Evolutionary conservation across 1,140 invertebrate genomes (phyloP), one percentile per base, ranked within the genome.

Genomic region (Trachymyrmex cornetzi): DNA sequence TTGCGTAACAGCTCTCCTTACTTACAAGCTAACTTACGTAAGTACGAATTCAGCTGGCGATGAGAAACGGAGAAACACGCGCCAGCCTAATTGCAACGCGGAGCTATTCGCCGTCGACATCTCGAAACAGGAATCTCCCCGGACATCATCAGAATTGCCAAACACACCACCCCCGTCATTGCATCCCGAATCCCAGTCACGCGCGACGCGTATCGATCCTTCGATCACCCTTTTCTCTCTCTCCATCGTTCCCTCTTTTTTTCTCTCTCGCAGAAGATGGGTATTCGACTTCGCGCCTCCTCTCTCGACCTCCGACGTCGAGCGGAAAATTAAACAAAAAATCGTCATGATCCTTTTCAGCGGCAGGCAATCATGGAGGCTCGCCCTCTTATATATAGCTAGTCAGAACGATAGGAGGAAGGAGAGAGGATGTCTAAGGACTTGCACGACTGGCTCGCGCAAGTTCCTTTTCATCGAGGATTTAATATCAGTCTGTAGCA

Each of bases 321-420:
- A 77, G 85, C 53, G 77, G 85, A 87, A 92, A 92, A 91, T 91
- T 91, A 92, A 92, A 92, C 85, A 91, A 92, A 91, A 91, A 92
- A 89, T 77, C 89, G 87, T 89, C 90, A 86, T 84, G 85, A 88
- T 87, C 80, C 91, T 80, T 89, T 89, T 90, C 88, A 88, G 82
- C 87, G 88, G 75, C 77, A 87, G 79, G 92, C 90, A 92, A 92
- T 92, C 92, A 92, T 77, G 88, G 57, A 82, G 87, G 86, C 87
- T 92, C 87, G 77, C 72, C 86, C 34, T 59, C 79, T 81, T 85
- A 88, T 67, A 87, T 91, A 92, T 90, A 91, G 88, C 87, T 53
- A 85, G 57, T 87, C 57, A 64, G 55, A 12, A 77, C 5, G 34
- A 9, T n/a, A 9, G 16, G 19, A 30, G 38, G n/a, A 53, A 30